Conservation (phyloP, 2,888 invertebrate species). For the Sclerodermus sp. region DNA sequence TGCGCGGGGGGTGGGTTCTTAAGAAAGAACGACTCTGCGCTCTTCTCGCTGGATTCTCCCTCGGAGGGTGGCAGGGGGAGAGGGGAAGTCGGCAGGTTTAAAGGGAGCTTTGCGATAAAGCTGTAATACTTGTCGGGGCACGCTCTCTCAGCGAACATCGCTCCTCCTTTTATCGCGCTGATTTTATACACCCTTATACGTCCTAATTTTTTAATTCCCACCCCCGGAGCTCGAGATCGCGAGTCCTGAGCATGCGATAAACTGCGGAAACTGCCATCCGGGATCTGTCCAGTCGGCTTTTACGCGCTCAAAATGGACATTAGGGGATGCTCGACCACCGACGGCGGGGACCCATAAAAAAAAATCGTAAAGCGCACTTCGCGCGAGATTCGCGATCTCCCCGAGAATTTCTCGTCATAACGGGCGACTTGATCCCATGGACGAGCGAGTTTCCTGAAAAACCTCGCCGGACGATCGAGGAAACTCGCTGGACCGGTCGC, state of each 20-base stretch:
- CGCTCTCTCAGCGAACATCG: too few relatives aligned
- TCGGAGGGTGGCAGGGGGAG: background rate
- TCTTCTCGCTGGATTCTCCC: too few relatives aligned
- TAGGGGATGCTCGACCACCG: background rate
- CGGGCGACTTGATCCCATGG: too few relatives aligned
- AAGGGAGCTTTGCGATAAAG: background rate
- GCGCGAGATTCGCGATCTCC: too few relatives aligned
- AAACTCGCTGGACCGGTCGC: too few relatives aligned
- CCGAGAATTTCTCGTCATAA: too few relatives aligned
- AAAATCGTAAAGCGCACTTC: too few relatives aligned
- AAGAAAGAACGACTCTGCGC: too few relatives aligned
- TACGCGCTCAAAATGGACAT: background rate
- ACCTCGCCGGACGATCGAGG: too few relatives aligned
- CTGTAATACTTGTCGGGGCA: background rate
- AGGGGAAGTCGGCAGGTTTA: conserved; percentile 2
- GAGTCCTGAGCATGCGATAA: background rate
- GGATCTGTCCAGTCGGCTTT: background rate
- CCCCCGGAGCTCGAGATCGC: background rate
- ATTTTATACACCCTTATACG: background rate
- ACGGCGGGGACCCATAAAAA: background rate
- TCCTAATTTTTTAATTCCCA: background rate
- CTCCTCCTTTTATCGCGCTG: background rate
- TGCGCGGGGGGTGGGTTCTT: too few relatives aligned
- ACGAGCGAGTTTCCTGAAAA: too few relatives aligned
- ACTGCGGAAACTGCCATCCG: background rate